Percentiles rank a stretch among this genome's conserved stretches.
phyloP scores from a whole-genome alignment of 30 jellyfish, hydroid and myxozoan species.

The Turritopsis dohrnii region DNA sequence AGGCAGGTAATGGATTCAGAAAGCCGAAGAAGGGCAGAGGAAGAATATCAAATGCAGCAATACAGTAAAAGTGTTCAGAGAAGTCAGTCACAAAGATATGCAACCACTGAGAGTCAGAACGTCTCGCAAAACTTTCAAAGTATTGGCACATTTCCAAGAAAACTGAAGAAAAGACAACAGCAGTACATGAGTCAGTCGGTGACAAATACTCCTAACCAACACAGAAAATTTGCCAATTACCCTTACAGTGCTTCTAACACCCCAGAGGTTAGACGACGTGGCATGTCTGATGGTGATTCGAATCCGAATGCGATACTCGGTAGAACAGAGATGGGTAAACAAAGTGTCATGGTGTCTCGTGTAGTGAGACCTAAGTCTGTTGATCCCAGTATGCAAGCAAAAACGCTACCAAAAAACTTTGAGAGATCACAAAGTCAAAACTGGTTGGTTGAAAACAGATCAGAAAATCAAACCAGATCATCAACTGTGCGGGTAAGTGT shows the following conservation, averaged over 20 bases:
- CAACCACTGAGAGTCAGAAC: neutral
- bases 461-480: neutral
- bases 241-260: conserved; percentile 4
- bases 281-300: neutral
- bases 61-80: neutral
- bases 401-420: neutral
- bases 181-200: neutral
- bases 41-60: neutral
- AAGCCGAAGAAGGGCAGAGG: neutral
- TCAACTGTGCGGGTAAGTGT: neutral
- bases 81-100: conserved; percentile 11
- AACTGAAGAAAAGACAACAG: conserved; percentile 1
- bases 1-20: neutral
- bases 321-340: conserved; percentile 13
- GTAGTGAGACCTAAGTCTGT: neutral
- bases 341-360: conserved; percentile 2
- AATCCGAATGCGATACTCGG: conserved; percentile 3
- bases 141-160: neutral
- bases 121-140: neutral
- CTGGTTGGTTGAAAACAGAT: neutral
- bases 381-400: neutral
- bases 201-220: conserved; percentile 1
- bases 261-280: conserved; percentile 5
- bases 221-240: neutral
- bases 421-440: neutral